Conservation (phyloP, 2,113 vertebrate species). For the Zosterops lateralis region DNA sequence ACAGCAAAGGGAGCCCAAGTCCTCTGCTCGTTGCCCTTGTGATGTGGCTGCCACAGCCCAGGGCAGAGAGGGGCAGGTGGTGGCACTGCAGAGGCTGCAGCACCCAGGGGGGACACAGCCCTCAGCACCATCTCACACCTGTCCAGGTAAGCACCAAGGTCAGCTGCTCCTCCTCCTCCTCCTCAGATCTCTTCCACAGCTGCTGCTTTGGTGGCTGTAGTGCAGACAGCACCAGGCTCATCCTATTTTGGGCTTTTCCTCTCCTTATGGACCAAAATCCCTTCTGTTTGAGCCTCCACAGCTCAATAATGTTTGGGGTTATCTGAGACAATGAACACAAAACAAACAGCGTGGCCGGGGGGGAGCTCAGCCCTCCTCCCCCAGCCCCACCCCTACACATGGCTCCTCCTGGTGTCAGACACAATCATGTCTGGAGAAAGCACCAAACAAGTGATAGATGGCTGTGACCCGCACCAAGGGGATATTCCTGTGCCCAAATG, state of each 20-base stretch:
- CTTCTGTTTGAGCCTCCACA: not conserved
- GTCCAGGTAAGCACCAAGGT: not conserved
- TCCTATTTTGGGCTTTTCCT: not conserved
- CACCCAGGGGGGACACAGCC: not conserved
- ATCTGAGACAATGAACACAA: not conserved
- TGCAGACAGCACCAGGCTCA: not conserved
- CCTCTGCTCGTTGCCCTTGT: accelerated
- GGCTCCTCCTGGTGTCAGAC: not conserved
- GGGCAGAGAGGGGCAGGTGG: no score
- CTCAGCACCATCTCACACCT: accelerated
- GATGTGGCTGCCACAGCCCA: accelerated
- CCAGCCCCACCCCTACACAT: accelerated
- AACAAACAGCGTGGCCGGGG: accelerated
- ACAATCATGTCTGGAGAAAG: not conserved
- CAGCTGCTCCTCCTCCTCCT: not conserved
- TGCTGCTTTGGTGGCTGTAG: not conserved
- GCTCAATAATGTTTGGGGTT: not conserved
- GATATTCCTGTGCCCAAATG: not conserved
- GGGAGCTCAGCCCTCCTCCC: not conserved
- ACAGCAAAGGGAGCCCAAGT: accelerated
- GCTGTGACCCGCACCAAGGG: not conserved
- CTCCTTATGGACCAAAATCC: not conserved
- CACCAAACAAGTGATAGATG: no score
- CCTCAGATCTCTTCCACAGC: not conserved
- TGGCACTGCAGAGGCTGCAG: not conserved